Conservation (phyloP, 2,797 vertebrate genomes). For the Rhinogobio ventralis region DNA sequence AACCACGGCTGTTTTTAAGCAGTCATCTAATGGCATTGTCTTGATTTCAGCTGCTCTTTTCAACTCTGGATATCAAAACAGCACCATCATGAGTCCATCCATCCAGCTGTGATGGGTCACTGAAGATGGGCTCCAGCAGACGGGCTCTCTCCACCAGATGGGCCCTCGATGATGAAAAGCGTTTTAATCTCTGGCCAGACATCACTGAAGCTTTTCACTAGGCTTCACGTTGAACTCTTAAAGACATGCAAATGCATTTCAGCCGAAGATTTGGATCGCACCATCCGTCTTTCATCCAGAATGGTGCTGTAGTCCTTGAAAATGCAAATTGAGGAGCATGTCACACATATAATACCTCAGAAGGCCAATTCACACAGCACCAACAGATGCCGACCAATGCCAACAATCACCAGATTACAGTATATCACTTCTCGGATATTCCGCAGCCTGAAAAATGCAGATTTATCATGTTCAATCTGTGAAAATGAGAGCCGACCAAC, state of each 20-base stretch:
- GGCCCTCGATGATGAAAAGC: constrained; percentile 88
- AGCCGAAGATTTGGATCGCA: constrained; percentile 77
- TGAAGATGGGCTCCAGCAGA: constrained; percentile 31
- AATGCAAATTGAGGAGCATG: constrained; percentile 22
- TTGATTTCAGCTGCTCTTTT: constrained; percentile 23
- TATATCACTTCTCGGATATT: background rate
- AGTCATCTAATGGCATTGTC: constrained; percentile 1
- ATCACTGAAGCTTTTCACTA: constrained; percentile 70
- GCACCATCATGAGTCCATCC: background rate
- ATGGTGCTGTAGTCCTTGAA: constrained; percentile 14
- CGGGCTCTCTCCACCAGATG: constrained; percentile 82
- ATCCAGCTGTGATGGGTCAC: constrained; percentile 30
- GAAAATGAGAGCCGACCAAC: background rate
- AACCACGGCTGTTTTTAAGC: background rate
- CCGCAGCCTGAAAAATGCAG: background rate
- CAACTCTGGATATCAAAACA: background rate
- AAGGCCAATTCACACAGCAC: background rate
- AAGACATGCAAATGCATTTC: constrained; percentile 89
- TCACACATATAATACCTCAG: background rate
- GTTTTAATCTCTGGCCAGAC: constrained; percentile 87
- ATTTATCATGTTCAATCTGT: background rate
- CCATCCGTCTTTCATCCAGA: constrained; percentile 32
- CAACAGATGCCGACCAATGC: background rate
- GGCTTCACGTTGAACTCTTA: constrained; percentile 79
- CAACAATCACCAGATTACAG: background rate